Evolutionary conservation across 2,888 invertebrate genomes (phyloP).

Genomic region (Lacanobia wlatinum): DNA sequence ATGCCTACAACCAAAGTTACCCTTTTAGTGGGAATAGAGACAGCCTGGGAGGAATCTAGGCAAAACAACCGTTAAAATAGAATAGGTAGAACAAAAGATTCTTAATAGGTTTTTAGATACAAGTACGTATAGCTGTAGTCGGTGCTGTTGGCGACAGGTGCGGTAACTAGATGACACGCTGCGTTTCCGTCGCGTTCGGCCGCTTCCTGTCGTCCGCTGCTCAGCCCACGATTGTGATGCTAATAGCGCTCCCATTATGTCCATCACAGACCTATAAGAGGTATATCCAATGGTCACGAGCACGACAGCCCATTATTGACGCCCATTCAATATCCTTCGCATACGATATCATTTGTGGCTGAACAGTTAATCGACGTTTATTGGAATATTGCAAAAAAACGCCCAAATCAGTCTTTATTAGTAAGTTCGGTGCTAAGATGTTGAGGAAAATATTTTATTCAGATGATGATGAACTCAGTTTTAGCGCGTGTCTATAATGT

Average conservation of each 20-base stretch:
- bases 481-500: background rate
- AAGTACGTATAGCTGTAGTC: slow-evolving; percentile 16
- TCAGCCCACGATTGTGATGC: slow-evolving; percentile 74
- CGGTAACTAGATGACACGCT: slow-evolving; percentile 59
- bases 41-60: slow-evolving; percentile 17
- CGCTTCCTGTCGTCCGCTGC: slow-evolving; percentile 63
- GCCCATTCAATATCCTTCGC: slow-evolving; percentile 49
- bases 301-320: slow-evolving; percentile 64
- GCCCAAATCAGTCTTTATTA: background rate
- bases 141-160: slow-evolving; percentile 57
- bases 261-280: slow-evolving; percentile 66
- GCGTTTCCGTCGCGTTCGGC: slow-evolving; percentile 66
- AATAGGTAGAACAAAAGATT: slow-evolving; percentile 7
- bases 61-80: slow-evolving; percentile 8
- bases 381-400: slow-evolving; percentile 9
- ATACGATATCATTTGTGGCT: slow-evolving; percentile 43
- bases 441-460: background rate
- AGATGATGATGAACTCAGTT: background rate
- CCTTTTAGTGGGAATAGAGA: slow-evolving; percentile 32
- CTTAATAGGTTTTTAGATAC: slow-evolving; percentile 15
- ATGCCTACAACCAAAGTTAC: slow-evolving; percentile 23
- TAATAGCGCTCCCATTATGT: slow-evolving; percentile 80
- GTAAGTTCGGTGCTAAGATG: background rate
- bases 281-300: slow-evolving; percentile 58
- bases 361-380: slow-evolving; percentile 33